Base-by-base conservation (phyloP, 2,113 vertebrate genomes). In the Grus americana region DNA sequence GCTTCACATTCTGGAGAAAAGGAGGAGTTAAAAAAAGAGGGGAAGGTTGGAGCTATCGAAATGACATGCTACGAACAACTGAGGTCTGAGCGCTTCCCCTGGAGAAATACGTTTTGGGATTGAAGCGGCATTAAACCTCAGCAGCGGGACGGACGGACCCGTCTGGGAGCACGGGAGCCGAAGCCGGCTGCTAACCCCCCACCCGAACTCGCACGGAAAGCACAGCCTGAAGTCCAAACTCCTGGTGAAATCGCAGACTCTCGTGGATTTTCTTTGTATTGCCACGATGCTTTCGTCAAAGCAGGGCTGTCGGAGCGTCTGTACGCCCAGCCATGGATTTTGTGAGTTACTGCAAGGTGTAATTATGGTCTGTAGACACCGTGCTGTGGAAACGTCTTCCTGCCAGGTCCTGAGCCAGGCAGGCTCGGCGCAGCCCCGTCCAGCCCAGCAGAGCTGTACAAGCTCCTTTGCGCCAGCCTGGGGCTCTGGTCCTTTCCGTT, bases 261-360 rank as follows among this genome's bases (percentile, higher is more conserved):
- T 14, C 1, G 0, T 11, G 58, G 8, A 11, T 22, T 79, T 55
- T 30, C 54, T 36, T 15, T 38, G 44, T 38, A 1, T 22, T 44
- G 32, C 66, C 14, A 3, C 0, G 0, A 5, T 29, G 26, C 5
- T 59, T 22, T 23, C 66, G 75, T 65, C 34, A 23, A 7, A 73
- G 1, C 2, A 9, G 63, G 15, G 2, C 2, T 46, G 10, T 20
- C 1, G 2, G 54, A 27, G 79, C 59, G 2, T 40, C 55, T 49
- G 46, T 2, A 0, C 27, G 6, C 34, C 30, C 50, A 46, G 11
- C 70, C 27, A 0, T 4, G 30, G 38, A 2, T 3, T 85, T 46
- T 80, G 75, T 50, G 18, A 24, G 11, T 5, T 46, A 4, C 76
- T 38, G 34, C 49, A 57, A 49, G 61, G 30, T 54, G 36, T 24